Evolutionary conservation across 2,113 vertebrate species (phyloP), one percentile per base, ranked within the genome.

Genomic region (Eubucco bourcierii): DNA sequence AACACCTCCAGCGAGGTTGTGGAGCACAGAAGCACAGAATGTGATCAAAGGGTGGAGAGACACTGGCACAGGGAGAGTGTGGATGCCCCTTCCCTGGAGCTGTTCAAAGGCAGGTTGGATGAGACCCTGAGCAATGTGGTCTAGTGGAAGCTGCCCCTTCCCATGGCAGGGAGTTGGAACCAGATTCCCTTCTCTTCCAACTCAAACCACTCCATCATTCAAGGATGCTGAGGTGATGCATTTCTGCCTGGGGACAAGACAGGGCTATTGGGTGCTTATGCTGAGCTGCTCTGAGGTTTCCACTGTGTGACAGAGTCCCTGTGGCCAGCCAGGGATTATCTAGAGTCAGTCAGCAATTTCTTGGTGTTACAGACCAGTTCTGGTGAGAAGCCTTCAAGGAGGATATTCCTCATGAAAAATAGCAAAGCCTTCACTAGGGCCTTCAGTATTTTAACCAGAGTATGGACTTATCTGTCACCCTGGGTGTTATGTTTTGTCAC

Each of bases 181-280:
- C 18, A 9, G 50, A 25, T 25, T 23, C 12, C 18, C 50, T 13
- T 52, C 23, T 23, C 23, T 52, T 7, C 12, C 50, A 52, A 52
- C 50, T 24, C 50, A 13, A 24, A 13, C 23, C 5, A 24, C 24
- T 52, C 50, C 24, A 7, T 25, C 23, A 52, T 52, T 13, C 50
- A 25, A 24, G 23, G 50, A 52, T 47, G 47, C 52, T 53, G 17
- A 2, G 3, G 33, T 41, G 11, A 4, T 60, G 27, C 25, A 3
- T 52, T 78, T 81, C 37, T 44, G 19, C 55, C 47, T 31, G 17
- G 13, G 68, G 65, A 46, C 6, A 60, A 4, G 15, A 12, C 1
- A 1, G 28, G 18, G 20, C 37, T 83, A 2, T 28, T 27, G 14
- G 47, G 3, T 0, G 0, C n/a, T n/a, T 72, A 17, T 0, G 0